A percentile compares a stretch with the other conserved stretches of the same genome.
phyloP scores from a whole-genome alignment of 2,888 invertebrate species.

The Malthinus seriepunctatus region DNA sequence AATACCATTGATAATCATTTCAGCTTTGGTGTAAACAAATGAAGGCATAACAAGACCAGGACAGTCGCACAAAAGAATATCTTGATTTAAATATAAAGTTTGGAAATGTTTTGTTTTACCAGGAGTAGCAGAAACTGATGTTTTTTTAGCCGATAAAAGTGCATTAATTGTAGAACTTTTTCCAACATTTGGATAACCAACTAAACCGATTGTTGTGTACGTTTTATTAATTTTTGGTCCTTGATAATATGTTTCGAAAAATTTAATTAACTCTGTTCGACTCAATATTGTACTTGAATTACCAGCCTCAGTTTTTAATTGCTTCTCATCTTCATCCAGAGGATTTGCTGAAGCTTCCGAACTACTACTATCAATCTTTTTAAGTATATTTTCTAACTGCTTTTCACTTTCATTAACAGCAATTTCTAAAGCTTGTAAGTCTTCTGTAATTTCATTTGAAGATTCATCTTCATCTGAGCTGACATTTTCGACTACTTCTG shows the following conservation, averaged over 20 bases:
- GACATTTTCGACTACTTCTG: slow-evolving; percentile 16
- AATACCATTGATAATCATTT: slow-evolving; percentile 94
- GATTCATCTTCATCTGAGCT: slow-evolving; percentile 36
- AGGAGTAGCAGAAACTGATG: slow-evolving; percentile 96
- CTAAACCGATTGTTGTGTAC: slow-evolving; percentile 86
- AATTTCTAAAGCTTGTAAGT: not conserved
- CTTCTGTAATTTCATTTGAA: slow-evolving; percentile 25
- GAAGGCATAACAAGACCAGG: slow-evolving; percentile 98
- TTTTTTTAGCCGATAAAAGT: slow-evolving; percentile 81
- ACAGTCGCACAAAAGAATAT: slow-evolving; percentile 91
- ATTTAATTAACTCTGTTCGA: slow-evolving; percentile 70
- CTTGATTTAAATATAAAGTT: slow-evolving; percentile 78
- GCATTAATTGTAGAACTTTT: slow-evolving; percentile 99
- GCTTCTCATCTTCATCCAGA: slow-evolving; percentile 45
- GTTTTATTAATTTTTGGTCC: slow-evolving; percentile 56
- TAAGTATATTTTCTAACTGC: no score
- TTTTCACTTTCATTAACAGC: slow-evolving; percentile 26
- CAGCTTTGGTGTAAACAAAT: slow-evolving; percentile 92
- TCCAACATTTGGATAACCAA: slow-evolving; percentile 99
- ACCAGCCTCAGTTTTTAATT: not conserved
- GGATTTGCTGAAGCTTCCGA: slow-evolving; percentile 12
- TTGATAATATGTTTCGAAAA: slow-evolving; percentile 67
- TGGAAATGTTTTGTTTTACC: slow-evolving; percentile 99
- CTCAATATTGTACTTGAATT: slow-evolving; percentile 67
- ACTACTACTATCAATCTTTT: not conserved